A percentile compares a stretch with the other conserved stretches of the same genome.
phyloP scores from a whole-genome alignment of 2,797 vertebrate genomes.

The Poeciliopsis gracilis region DNA sequence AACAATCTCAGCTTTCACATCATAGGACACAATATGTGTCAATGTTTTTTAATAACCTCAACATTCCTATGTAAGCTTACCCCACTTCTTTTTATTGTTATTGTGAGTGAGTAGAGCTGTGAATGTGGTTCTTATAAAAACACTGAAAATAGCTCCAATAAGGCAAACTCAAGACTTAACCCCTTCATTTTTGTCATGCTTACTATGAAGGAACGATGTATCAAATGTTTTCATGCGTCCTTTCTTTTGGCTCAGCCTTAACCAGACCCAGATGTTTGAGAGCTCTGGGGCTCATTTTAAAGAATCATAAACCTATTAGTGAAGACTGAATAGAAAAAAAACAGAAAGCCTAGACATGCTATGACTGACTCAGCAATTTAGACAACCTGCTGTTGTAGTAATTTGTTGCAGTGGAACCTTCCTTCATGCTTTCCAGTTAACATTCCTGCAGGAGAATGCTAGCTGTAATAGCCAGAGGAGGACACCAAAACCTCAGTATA shows the following conservation, averaged over 20 bases:
- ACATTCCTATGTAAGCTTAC: conserved; percentile 28
- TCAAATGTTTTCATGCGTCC: conserved; percentile 72
- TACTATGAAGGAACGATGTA: conserved; percentile 63
- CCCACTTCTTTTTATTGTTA: conserved; percentile 33
- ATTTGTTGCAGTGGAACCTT: conserved; percentile 74
- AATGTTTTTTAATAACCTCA: conserved; percentile 10
- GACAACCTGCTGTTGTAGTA: conserved; percentile 64
- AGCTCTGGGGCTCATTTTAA: conserved; percentile 59
- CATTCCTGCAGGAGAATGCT: conserved; percentile 68
- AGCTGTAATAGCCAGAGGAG: conserved; percentile 47
- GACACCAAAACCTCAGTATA: conserved; percentile 20
- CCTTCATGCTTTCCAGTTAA: conserved; percentile 75
- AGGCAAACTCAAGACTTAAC: conserved; percentile 40
- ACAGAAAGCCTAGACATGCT: conserved; percentile 32
- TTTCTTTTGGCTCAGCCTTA: conserved; percentile 73
- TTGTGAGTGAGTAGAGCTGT: conserved; percentile 27
- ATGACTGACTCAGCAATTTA: conserved; percentile 61
- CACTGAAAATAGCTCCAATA: conserved; percentile 33
- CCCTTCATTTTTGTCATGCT: conserved; percentile 49
- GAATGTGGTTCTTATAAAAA: conserved; percentile 51
- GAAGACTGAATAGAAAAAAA: conserved; percentile 7
- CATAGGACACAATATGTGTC: background rate
- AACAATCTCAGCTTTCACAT: background rate
- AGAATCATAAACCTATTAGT: conserved; percentile 76
- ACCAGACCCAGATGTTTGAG: conserved; percentile 76